These are phyloP conservation scores for Panzeria rudis DNA, from an alignment of 2,888 invertebrate species.

Conservation along the genomic window DNA sequence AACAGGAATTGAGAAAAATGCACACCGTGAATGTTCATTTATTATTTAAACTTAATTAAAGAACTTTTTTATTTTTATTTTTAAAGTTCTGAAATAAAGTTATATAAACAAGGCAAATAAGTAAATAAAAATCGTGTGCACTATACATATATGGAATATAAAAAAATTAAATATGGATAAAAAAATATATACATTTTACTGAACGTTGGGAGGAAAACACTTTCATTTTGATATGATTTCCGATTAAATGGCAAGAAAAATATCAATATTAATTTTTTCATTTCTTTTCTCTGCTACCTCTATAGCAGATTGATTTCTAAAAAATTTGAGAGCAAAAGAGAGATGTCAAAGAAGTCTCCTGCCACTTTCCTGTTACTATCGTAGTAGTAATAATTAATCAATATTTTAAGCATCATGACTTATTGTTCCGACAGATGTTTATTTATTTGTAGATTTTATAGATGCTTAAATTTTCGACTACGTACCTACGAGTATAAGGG, in stretches of 20 bases:
- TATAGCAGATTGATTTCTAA: background rate
- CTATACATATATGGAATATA: background rate
- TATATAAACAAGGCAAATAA: background rate
- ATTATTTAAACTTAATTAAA: constrained; percentile 24
- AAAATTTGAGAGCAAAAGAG: background rate
- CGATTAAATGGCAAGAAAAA: constrained; percentile 51
- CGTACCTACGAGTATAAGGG: background rate
- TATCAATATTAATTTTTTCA: constrained; percentile 32
- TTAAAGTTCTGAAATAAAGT: constrained; percentile 10
- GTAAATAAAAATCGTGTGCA: background rate
- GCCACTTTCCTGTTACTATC: background rate
- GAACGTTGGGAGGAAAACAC: constrained; percentile 24
- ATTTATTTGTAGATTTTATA: background rate
- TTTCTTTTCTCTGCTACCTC: background rate
- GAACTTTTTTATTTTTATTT: constrained; percentile 6
- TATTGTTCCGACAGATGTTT: constrained; percentile 27
- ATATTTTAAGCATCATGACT: constrained; percentile 51
- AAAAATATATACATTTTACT: background rate
- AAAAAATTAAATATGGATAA: background rate
- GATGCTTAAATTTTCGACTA: background rate
- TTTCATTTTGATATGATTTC: constrained; percentile 60
- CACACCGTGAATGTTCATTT: constrained; percentile 22
- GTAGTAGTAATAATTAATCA: constrained; percentile 51
- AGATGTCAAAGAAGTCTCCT: background rate
- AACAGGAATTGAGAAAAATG: constrained; percentile 68